Base-by-base conservation (phyloP, 2,888 invertebrate genomes). In the Plebejus anna region DNA sequence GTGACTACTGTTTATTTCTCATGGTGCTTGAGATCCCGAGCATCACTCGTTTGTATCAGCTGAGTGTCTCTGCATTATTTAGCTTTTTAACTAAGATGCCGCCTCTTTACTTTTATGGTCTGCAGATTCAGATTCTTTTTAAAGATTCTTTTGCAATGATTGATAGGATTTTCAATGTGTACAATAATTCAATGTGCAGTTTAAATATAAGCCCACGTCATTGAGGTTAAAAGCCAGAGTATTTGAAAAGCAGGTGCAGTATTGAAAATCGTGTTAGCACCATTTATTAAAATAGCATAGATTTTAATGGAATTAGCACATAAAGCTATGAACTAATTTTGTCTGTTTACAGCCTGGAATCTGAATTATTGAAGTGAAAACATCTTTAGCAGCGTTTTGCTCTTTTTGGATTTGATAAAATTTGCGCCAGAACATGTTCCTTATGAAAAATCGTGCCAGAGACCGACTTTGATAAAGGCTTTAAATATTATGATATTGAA, bases 61-160 rank as follows among this genome's bases (percentile, higher is more conserved):
- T 47, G 47, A 11, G 47, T 9, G 47, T 11, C 47, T 47, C 47
- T 2, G 47, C 47, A 47, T 16, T 55, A 1, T 16, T 55, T 16
- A 0, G 3, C 9, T 47, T 55, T 16, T 55, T 55, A 16, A 1
- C 16, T 11, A 55, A 55, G 9, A 28, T 9, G 66, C 66, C 32
- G 61, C 16, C 5, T 66, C 66, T 66, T 4, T 32, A 32, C 9
- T 13, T 32, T 1, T 36, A 4, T 16, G 66, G 5, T 66, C 79
- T 80, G 78, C 81, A 75, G 75, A 78, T 72, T 75, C 78, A 77
- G 81, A 81, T 81, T 79, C 77, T 78, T 75, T 76, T 73, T 7
- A 22, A 32, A 55, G 51, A 55, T 55, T 22, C 28, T 32, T 51
- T 51, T 55, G 47, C 11, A 42, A 47, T 71, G 55, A 73, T 73